A percentile compares a stretch with the other conserved stretches of the same genome.
phyloP scores from a whole-genome alignment of 2,888 invertebrate genomes.

The Papilio protenor region DNA sequence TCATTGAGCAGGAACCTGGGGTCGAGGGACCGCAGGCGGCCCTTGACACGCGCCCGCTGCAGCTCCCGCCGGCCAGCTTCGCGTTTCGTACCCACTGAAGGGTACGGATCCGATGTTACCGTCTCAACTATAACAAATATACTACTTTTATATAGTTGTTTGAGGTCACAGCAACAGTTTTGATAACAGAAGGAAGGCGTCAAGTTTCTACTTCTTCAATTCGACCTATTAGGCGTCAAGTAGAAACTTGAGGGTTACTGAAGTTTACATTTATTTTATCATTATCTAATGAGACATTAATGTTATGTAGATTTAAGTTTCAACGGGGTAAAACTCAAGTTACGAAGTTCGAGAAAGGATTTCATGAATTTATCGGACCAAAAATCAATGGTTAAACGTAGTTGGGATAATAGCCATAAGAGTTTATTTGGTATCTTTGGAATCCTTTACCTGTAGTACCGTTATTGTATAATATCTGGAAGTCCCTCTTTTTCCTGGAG shows the following conservation, averaged over 20 bases:
- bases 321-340: no score
- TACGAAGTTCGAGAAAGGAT: no score
- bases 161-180: not conserved
- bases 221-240: no score
- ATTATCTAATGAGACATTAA: no score
- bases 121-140: slow-evolving; percentile 54
- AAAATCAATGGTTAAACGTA: no score
- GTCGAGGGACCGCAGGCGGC: slow-evolving; percentile 78
- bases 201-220: no score
- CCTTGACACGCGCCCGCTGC: slow-evolving; percentile 90
- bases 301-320: no score
- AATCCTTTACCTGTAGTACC: slow-evolving; percentile 65
- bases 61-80: slow-evolving; percentile 76
- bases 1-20: slow-evolving; percentile 88
- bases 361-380: no score
- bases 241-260: no score
- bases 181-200: not conserved
- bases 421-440: not conserved
- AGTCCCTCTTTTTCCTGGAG: slow-evolving; percentile 92
- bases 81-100: slow-evolving; percentile 70
- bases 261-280: no score
- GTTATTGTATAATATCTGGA: slow-evolving; percentile 73
- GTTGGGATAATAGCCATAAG: no score
- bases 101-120: slow-evolving; percentile 63
- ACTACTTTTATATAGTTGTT: not conserved